phyloP scores from a whole-genome alignment of 1,140 invertebrate genomes.

The Thaumetopoea pityocampa region DNA sequence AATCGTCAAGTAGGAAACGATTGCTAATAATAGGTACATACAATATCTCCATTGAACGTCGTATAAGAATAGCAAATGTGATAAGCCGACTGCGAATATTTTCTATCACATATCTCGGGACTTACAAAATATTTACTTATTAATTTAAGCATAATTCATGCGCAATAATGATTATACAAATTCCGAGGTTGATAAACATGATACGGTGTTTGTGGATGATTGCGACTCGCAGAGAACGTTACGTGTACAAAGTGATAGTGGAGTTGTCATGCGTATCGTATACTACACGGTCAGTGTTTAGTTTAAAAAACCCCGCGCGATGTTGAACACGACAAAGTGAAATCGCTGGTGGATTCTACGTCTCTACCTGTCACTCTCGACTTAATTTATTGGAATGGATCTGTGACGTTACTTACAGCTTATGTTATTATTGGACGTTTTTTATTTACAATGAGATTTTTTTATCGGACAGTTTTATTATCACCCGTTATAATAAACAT shows the following conservation, averaged over 20 bases:
- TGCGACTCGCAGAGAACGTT: conserved; percentile 4
- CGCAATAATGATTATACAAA: too few relatives aligned
- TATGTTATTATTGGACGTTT: too few relatives aligned
- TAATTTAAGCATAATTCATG: too few relatives aligned
- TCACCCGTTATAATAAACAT: conserved; percentile 12
- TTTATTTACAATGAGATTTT: too few relatives aligned
- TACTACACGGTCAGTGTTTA: conserved; percentile 7
- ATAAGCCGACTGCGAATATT: too few relatives aligned
- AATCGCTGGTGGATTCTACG: conserved; percentile 14
- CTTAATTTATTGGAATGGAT: background rate
- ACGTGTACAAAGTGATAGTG: conserved; percentile 8
- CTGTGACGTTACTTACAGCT: background rate
- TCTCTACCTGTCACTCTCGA: background rate
- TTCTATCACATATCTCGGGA: too few relatives aligned
- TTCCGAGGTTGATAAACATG: too few relatives aligned
- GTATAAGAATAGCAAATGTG: conserved; percentile 1
- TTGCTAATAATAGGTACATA: too few relatives aligned
- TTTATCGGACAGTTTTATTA: too few relatives aligned
- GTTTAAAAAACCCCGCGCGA: conserved; percentile 5
- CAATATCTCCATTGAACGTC: conserved; percentile 1
- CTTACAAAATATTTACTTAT: too few relatives aligned
- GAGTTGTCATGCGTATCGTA: conserved; percentile 13
- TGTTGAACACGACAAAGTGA: conserved; percentile 13
- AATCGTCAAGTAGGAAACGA: conserved; percentile 7
- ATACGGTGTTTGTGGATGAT: too few relatives aligned